Conservation (phyloP, 2,888 invertebrate species). For the Lochmaea capreae region DNA sequence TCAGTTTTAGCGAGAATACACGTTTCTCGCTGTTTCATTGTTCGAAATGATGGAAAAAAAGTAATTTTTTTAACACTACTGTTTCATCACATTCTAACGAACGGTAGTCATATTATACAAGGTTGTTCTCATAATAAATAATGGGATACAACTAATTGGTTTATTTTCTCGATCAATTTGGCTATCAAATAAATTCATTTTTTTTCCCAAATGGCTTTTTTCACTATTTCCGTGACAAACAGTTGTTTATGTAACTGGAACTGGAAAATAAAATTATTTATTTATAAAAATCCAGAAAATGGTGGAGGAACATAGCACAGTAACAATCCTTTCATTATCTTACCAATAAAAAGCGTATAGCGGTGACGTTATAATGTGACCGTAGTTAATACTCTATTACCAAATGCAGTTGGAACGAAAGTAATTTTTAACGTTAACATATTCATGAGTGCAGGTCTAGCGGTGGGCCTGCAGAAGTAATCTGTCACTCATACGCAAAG, state of each 20-base stretch:
- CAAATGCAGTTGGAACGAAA: background rate
- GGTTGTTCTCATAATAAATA: too few species aligned
- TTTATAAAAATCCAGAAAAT: conserved; percentile 4
- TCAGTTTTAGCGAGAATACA: too few species aligned
- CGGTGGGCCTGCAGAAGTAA: conserved; percentile 53
- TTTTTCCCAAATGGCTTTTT: conserved; percentile 20
- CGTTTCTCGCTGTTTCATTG: too few species aligned
- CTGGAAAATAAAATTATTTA: background rate
- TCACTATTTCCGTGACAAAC: conserved; percentile 30
- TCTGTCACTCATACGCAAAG: conserved; percentile 64
- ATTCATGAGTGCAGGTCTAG: conserved; percentile 36
- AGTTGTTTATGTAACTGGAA: conserved; percentile 37
- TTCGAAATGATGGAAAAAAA: too few species aligned
- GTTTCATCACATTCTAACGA: too few species aligned
- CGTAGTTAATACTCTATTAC: background rate
- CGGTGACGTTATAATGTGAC: conserved; percentile 15
- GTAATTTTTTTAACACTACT: too few species aligned
- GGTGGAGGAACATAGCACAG: background rate
- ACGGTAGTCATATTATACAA: too few species aligned
- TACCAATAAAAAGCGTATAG: conserved; percentile 6
- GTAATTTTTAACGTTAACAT: conserved; percentile 35
- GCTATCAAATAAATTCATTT: conserved; percentile 35
- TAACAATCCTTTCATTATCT: background rate
- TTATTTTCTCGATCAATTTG: conserved; percentile 4
- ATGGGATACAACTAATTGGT: background rate